Percentiles rank a stretch among this genome's conserved stretches.
phyloP scores from a whole-genome alignment of 1,140 invertebrate genomes.

The Drosophila watanabei region DNA sequence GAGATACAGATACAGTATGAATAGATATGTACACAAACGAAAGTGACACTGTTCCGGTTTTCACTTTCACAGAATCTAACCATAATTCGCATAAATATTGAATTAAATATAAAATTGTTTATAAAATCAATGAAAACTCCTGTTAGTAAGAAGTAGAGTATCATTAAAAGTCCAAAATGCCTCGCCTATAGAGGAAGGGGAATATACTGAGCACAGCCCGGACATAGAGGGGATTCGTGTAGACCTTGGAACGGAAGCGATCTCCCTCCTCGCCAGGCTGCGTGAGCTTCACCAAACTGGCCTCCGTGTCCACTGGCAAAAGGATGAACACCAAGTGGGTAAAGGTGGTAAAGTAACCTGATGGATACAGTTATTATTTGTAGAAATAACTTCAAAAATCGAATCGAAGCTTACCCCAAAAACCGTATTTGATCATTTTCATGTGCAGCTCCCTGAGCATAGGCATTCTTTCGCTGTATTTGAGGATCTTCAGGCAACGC shows the following conservation, averaged over 20 bases:
- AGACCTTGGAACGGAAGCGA: constrained; percentile 70
- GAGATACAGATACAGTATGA: constrained; percentile 20
- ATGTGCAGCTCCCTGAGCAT: constrained; percentile 70
- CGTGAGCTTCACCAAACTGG: constrained; percentile 63
- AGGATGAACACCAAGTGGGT: constrained; percentile 77
- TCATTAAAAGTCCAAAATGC: constrained; percentile 65
- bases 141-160: neutral
- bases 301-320: constrained; percentile 71
- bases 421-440: constrained; percentile 77
- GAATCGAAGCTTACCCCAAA: constrained; percentile 60
- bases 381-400: constrained; percentile 13
- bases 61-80: neutral
- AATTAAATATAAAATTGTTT: neutral
- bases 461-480: constrained; percentile 69
- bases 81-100: neutral
- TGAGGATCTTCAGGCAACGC: constrained; percentile 61
- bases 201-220: constrained; percentile 69
- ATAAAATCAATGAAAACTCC: neutral
- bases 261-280: constrained; percentile 73
- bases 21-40: constrained; percentile 5
- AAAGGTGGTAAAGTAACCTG: constrained; percentile 78
- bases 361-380: neutral
- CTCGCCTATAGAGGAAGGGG: constrained; percentile 72
- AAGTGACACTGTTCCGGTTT: neutral
- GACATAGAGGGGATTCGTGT: constrained; percentile 78